Base-by-base conservation (phyloP, 2,888 invertebrate genomes). In the Chorisops tibialis region DNA sequence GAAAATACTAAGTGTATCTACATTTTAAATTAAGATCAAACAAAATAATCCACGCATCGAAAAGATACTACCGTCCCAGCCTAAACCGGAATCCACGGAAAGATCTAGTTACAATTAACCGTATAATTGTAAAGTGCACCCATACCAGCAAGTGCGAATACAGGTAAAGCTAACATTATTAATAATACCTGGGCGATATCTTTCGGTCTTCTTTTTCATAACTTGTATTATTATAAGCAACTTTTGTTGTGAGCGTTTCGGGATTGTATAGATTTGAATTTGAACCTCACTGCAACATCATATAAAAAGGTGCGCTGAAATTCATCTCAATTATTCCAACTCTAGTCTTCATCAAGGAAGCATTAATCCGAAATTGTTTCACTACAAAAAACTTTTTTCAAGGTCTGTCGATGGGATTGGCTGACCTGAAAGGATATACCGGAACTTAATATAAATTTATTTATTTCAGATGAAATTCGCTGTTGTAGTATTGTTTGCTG, bases 381-480 rank as follows among this genome's bases (percentile, higher is more conserved):
- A 12, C 56, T 43, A 56, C 56, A 43, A 43, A 54, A 18, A 54
- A 54, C 54, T 11, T 9, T 14, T 52, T 52, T 52, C 52, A 56
- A 56, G 56, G 56, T 56, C 18, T 16, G 54, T 22, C 24, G 14
- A 54, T 12, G 16, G 35, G 9, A 50, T 16, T 16, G 14, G 14
- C 11, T 3, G 12, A n/a, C 14, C 41, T 30, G 30, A 5, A 30
- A 30, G 30, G 30, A 11, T 22, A 41, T 4, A 14, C 30, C 3
- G 16, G 14, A 7, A 35, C 9, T 18, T 1, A 41, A 22, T 54
- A 30, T 16, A 30, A 30, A 45, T 56, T 54, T 56, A 4, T 18
- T 30, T 16, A n/a, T 61, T 54, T n/a, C 50, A 65, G 64, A 65
- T 66, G 64, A 64, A 60, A 62, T 60, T 62, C 49, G 35, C 47